Evolutionary conservation across 2,888 invertebrate species (phyloP).

Genomic region (Chirona hameri): DNA sequence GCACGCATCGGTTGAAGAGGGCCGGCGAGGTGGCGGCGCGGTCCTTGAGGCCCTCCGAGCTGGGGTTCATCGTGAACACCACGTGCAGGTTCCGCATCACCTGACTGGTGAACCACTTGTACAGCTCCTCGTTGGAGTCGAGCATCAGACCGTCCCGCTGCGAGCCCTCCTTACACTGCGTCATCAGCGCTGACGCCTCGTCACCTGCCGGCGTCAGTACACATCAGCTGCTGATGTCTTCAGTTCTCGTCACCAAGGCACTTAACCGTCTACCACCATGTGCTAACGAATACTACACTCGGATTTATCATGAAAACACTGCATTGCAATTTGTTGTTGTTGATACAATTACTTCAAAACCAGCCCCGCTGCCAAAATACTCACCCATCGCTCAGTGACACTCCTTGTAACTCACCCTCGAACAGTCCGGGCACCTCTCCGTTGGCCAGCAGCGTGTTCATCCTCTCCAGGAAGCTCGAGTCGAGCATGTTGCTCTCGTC

Average conservation of each 20-base stretch:
- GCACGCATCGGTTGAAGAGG: slow-evolving; percentile 95
- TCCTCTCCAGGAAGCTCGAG: slow-evolving; percentile 96
- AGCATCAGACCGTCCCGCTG: slow-evolving; percentile 97
- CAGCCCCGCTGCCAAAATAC: no score
- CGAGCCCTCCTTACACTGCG: slow-evolving; percentile 98
- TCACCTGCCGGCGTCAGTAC: slow-evolving; percentile 64
- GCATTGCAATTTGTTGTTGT: no score
- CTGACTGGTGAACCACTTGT: slow-evolving; percentile 97
- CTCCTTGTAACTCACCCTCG: slow-evolving; percentile 60
- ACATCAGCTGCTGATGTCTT: no score
- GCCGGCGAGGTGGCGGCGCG: slow-evolving; percentile 98
- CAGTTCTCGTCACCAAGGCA: no score
- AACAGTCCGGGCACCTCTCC: slow-evolving; percentile 95
- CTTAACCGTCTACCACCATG: no score
- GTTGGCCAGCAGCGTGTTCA: slow-evolving; percentile 98
- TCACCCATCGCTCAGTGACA: no score
- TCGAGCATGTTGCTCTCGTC: slow-evolving; percentile 99
- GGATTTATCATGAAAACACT: no score
- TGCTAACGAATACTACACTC: no score
- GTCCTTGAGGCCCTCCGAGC: slow-evolving; percentile 95
- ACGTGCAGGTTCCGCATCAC: slow-evolving; percentile 99
- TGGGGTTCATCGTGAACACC: slow-evolving; percentile 99
- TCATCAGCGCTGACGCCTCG: slow-evolving; percentile 98
- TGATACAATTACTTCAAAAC: no score
- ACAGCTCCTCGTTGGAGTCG: slow-evolving; percentile 96